Evolutionary conservation across 2,888 invertebrate genomes (phyloP).

Genomic region (Resseliella maxima): DNA sequence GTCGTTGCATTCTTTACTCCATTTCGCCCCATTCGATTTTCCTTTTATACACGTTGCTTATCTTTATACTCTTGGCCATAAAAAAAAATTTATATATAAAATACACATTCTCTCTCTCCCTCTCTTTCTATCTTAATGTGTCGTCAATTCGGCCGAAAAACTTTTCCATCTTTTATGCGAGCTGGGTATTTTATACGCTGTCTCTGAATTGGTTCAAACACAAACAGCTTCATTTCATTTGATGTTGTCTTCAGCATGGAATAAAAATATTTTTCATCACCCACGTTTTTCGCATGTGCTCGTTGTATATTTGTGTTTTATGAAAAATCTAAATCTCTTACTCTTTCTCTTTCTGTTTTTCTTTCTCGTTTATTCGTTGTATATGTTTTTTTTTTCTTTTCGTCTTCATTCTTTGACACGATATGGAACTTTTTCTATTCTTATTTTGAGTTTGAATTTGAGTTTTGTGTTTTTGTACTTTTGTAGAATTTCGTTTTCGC

Average conservation of each 20-base stretch:
- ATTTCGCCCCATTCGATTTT: slow-evolving; percentile 13
- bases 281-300: slow-evolving; percentile 46
- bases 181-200: neutral
- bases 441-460: neutral
- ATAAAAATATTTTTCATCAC: slow-evolving; percentile 42
- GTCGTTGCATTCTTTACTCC: neutral
- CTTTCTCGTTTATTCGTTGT: too few species aligned
- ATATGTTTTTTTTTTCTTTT: neutral
- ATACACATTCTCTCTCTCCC: too few species aligned
- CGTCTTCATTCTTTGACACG: neutral
- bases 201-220: neutral
- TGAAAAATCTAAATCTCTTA: neutral
- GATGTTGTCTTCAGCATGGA: slow-evolving; percentile 32
- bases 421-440: neutral
- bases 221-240: slow-evolving; percentile 46
- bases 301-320: too few species aligned
- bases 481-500: neutral
- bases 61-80: slow-evolving; percentile 47
- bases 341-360: too few species aligned
- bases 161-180: neutral
- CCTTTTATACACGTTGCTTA: slow-evolving; percentile 31
- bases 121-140: neutral
- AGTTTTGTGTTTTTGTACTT: neutral
- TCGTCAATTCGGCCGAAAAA: neutral
- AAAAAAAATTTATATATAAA: slow-evolving; percentile 18